A percentile compares a stretch with the other conserved stretches of the same genome.
phyloP scores from a whole-genome alignment of 1,140 invertebrate species.

The Melitaea cinxia region DNA sequence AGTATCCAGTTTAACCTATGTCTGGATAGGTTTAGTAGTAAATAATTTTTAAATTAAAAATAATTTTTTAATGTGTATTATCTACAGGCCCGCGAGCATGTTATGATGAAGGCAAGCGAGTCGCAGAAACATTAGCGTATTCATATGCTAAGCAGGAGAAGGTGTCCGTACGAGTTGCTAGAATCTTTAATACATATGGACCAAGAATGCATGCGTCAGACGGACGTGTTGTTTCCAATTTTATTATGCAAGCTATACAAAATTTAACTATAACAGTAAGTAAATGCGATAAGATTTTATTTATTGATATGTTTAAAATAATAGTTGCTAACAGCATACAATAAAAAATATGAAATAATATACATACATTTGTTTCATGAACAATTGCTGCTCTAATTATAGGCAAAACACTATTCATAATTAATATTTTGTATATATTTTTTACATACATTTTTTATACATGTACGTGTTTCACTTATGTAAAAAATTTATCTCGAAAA shows the following conservation, averaged over 20 bases:
- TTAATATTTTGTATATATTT: no score
- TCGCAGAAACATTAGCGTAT: conserved; percentile 97
- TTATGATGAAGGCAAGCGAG: conserved; percentile 99
- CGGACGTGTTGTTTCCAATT: conserved; percentile 99
- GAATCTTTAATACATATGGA: conserved; percentile 99
- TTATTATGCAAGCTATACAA: conserved; percentile 97
- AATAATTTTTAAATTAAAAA: no score
- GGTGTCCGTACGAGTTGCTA: conserved; percentile 95
- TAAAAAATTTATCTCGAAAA: no score
- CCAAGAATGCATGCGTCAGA: conserved; percentile 99
- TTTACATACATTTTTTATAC: no score
- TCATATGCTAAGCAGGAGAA: conserved; percentile 98
- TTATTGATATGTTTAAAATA: not conserved
- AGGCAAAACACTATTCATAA: not conserved
- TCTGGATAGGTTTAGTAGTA: no score
- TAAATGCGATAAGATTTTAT: conserved; percentile 11
- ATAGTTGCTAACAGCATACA: no score
- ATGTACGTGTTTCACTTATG: no score
- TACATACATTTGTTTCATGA: no score
- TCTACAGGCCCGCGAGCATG: conserved; percentile 93
- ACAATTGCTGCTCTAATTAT: no score
- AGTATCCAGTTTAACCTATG: no score
- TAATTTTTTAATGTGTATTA: no score
- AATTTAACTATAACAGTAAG: conserved; percentile 96
- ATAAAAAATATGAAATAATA: no score